phyloP scores from a whole-genome alignment of 2,113 vertebrate genomes.

The Egretta garzetta region DNA sequence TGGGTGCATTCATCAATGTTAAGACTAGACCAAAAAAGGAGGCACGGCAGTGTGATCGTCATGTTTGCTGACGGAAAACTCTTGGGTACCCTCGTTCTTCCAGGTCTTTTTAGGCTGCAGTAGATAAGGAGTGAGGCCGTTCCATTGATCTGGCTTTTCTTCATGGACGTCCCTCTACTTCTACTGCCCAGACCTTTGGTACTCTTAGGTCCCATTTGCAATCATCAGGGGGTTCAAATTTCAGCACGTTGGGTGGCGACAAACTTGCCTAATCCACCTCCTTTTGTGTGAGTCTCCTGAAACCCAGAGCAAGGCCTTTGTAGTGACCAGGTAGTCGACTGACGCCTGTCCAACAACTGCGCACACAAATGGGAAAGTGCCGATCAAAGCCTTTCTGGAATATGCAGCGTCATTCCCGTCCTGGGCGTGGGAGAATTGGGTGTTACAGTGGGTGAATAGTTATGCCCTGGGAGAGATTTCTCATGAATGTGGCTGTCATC shows the following conservation, averaged over 20 bases:
- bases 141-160: not conserved
- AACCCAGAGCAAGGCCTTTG: not conserved
- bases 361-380: not conserved
- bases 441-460: not conserved
- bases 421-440: not conserved
- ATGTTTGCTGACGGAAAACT: not conserved
- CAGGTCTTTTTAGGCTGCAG: not conserved
- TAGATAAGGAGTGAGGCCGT: not conserved
- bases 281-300: not conserved
- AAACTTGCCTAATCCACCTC: not conserved
- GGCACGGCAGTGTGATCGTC: rapidly evolving
- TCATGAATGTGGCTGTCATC: not conserved
- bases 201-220: not conserved
- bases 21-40: not conserved
- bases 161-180: not conserved
- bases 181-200: not conserved
- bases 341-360: not conserved
- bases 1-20: not conserved
- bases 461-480: not conserved
- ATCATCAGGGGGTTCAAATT: not conserved
- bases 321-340: not conserved
- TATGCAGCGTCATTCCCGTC: not conserved
- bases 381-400: not conserved
- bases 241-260: rapidly evolving
- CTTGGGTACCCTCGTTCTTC: not conserved